Evolutionary conservation across 2,797 vertebrate species (phyloP), one percentile per base, ranked within the genome.

Genomic region (Fratercula arctica): DNA sequence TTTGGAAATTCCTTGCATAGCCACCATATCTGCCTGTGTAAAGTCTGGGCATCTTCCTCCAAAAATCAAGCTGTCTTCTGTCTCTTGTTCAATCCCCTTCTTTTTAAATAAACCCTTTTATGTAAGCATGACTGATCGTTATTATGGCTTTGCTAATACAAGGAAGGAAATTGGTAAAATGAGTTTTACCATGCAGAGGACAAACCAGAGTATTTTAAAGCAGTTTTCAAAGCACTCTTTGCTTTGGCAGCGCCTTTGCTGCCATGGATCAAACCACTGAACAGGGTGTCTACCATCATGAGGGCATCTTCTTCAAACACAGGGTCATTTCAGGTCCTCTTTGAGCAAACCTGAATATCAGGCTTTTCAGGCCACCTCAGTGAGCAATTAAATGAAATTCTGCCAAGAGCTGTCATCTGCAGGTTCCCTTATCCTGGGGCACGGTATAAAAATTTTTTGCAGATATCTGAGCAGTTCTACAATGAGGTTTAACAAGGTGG

Each of bases 261-360:
- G 31, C 20, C 12, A 4, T 19, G 10, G 63, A 59, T 89, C 45
- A 69, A 77, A n/a, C 12, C 0, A 0, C 14, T 73, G 20, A 87
- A 53, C 28, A 80, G 25, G 18, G 10, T 64, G 16, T 45, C 50
- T 64, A 72, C 14, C 41, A 35, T 85, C 76, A 56, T 5, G 11
- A 80, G 10, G 35, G 11, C 12, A 25, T 53, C 53, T 75, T 86
- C 41, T 69, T 84, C 81, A 89, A 85, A 80, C 10, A 51, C 2
- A 2, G 21, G 39, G 31, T 88, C 69, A 86, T 64, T 84, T 84
- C 66, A 92, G 60, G 64, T 86, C 33, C 48, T 90, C 24, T 90
- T 78, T 41, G 14, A 78, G 61, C 12, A 89, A 96, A 92, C 84
- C 74, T 67, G 77, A 84, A 53, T 84, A 87, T 86, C 93, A 54